Conservation (phyloP, 2,888 invertebrate genomes). For the Carcina quercana region DNA sequence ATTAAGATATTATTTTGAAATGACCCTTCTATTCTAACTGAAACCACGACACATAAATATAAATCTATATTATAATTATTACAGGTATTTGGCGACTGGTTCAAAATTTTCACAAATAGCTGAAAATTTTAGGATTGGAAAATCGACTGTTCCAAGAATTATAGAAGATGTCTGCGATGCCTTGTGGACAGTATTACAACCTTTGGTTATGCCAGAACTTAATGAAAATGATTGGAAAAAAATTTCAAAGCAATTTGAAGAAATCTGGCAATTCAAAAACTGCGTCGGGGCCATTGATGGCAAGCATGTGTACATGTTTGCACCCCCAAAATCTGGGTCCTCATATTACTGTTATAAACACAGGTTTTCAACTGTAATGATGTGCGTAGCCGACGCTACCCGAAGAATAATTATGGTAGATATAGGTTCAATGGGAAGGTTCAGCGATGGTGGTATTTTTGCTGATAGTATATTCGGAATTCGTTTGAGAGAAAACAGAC, state of each 20-base stretch:
- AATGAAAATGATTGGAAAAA: slow-evolving; percentile 3
- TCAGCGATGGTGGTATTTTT: slow-evolving; percentile 17
- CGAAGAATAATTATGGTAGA: slow-evolving; percentile 16
- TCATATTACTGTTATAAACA: slow-evolving; percentile 5
- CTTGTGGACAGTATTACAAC: slow-evolving; percentile 5
- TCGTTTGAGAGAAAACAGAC: slow-evolving; percentile 14
- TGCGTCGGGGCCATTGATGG: slow-evolving; percentile 9
- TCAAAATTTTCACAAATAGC: slow-evolving; percentile 3
- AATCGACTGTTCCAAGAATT: slow-evolving; percentile 4
- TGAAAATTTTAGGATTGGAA: slow-evolving; percentile 5
- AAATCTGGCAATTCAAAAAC: slow-evolving; percentile 4
- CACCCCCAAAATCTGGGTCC: background rate
- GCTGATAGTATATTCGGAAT: slow-evolving; percentile 15
- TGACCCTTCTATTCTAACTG: no score
- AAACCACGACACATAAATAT: no score
- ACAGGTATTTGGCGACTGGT: slow-evolving; percentile 9
- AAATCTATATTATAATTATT: no score
- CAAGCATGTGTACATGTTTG: slow-evolving; percentile 2
- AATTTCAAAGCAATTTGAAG: slow-evolving; percentile 5
- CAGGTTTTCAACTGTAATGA: background rate
- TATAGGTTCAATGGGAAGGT: slow-evolving; percentile 15
- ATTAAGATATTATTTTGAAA: no score
- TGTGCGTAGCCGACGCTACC: slow-evolving; percentile 9
- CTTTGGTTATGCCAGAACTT: slow-evolving; percentile 5
- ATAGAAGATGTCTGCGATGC: slow-evolving; percentile 4